Evolutionary conservation across 2,888 invertebrate genomes (phyloP).

Genomic region (Pristionchus entomophagus): DNA sequence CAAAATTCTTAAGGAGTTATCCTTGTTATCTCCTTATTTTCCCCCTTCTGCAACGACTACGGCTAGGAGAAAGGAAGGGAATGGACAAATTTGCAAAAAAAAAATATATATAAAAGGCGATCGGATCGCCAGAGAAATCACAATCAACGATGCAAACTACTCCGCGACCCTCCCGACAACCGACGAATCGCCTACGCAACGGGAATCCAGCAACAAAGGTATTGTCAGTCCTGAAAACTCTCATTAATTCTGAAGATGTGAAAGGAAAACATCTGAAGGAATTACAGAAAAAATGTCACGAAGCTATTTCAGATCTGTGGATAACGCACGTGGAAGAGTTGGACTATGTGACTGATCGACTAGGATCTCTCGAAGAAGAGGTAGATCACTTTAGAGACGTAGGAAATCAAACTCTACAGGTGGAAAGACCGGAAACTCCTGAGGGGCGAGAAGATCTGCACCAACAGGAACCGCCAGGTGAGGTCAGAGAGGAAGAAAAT

Average conservation of each 20-base stretch:
- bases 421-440: neutral
- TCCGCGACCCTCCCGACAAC: neutral
- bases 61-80: too few relatives aligned
- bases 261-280: neutral
- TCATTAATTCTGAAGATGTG: neutral
- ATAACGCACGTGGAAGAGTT: neutral
- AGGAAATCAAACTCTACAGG: neutral
- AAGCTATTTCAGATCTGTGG: neutral
- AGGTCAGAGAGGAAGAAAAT: neutral
- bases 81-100: too few relatives aligned
- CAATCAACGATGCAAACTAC: neutral
- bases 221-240: neutral
- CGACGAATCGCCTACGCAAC: neutral
- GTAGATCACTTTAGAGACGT: neutral
- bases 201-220: neutral
- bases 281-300: neutral
- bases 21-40: too few relatives aligned
- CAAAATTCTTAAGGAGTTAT: too few relatives aligned
- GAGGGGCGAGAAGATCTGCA: neutral
- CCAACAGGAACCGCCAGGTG: neutral
- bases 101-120: too few relatives aligned
- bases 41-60: too few relatives aligned
- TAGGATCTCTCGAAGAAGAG: neutral
- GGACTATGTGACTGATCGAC: neutral
- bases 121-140: too few relatives aligned